These are phyloP conservation scores for Pica pica DNA, from an alignment of 2,113 vertebrate genomes.

Conservation along the genomic window DNA sequence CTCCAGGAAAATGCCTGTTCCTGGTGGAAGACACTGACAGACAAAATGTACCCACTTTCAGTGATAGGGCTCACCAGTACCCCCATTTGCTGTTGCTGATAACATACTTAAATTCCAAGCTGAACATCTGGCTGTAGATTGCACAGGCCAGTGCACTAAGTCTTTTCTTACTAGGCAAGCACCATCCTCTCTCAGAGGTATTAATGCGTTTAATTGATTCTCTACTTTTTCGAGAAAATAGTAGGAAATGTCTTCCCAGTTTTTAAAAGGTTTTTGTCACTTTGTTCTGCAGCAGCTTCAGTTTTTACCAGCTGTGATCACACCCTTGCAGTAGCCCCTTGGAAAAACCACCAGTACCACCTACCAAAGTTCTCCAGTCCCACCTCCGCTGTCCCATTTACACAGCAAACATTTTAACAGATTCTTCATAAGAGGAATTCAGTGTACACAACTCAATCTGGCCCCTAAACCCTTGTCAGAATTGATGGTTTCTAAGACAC, in stretches of 20 bases:
- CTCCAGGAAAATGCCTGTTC: not conserved
- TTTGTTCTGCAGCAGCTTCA: not conserved
- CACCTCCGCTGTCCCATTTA: not conserved
- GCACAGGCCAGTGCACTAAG: not conserved
- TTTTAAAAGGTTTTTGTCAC: not conserved
- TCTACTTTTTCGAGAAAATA: not conserved
- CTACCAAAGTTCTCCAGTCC: not conserved
- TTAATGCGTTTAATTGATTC: not conserved
- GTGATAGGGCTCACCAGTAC: not conserved
- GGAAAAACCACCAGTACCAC: not conserved
- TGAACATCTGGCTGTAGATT: not conserved
- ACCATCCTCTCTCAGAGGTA: not conserved
- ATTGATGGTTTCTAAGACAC: not conserved
- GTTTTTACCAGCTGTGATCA: not conserved
- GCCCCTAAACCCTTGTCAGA: not conserved
- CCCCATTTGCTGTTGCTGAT: not conserved
- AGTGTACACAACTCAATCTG: not conserved
- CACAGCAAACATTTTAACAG: not conserved
- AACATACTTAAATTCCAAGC: not conserved
- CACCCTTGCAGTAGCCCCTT: not conserved
- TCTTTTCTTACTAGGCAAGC: not conserved
- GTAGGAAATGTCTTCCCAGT: not conserved
- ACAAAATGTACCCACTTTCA: not conserved
- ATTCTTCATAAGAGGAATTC: not conserved
- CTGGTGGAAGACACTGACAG: not conserved